phyloP scores from a whole-genome alignment of 2,888 invertebrate genomes.

The Megastigmus dorsalis region DNA sequence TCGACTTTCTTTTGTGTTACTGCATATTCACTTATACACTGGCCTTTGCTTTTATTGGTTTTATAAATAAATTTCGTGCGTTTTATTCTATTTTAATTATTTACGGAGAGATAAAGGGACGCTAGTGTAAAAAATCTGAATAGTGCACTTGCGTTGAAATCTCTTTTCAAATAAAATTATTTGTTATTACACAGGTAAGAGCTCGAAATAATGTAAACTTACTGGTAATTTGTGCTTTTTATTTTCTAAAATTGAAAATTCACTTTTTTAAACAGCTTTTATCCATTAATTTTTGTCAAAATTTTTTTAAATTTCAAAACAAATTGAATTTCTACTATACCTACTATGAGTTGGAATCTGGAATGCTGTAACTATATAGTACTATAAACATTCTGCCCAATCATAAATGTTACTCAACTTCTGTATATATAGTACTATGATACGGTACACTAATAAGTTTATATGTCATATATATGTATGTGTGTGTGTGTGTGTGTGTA shows the following conservation, averaged over 20 bases:
- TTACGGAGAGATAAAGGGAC: not conserved
- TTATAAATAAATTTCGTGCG: not conserved
- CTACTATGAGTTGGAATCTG: too few relatives aligned
- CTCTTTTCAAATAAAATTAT: not conserved
- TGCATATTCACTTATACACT: too few relatives aligned
- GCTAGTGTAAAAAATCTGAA: not conserved
- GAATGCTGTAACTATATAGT: not conserved
- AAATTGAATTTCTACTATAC: not conserved
- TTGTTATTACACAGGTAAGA: not conserved
- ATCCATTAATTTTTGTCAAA: too few relatives aligned
- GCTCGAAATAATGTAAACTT: not conserved
- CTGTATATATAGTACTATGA: conserved; percentile 8
- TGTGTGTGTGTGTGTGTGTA: too few relatives aligned
- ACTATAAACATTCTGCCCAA: conserved; percentile 12
- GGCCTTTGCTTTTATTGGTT: not conserved
- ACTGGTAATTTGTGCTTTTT: not conserved
- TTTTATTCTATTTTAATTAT: not conserved
- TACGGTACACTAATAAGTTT: not conserved
- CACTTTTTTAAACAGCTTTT: too few relatives aligned
- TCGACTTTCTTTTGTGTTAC: not conserved
- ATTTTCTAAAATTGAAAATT: too few relatives aligned
- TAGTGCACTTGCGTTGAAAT: not conserved
- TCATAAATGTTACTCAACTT: conserved; percentile 11
- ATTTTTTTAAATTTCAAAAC: too few relatives aligned
- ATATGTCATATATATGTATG: not conserved